Conservation (phyloP, 2,888 invertebrate species). For the Drosophila incognita region DNA sequence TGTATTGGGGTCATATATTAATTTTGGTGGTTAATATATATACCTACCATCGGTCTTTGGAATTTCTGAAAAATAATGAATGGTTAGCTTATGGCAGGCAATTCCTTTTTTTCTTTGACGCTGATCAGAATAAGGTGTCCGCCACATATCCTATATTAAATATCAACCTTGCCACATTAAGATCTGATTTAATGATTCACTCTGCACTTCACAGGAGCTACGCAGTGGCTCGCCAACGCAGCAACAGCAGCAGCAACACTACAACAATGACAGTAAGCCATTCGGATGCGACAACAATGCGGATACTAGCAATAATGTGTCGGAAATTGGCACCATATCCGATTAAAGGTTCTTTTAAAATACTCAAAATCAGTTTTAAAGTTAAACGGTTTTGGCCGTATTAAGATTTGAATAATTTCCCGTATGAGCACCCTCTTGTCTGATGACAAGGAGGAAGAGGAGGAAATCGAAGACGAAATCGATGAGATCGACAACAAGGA, state of each 20-base stretch:
- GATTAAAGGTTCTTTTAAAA: conserved; percentile 48
- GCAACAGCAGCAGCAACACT: conserved; percentile 54
- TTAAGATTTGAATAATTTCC: too few species aligned
- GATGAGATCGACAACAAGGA: conserved; percentile 45
- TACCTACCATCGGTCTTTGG: too few species aligned
- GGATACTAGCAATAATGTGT: conserved; percentile 85
- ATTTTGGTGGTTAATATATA: too few species aligned
- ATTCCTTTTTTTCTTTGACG: too few species aligned
- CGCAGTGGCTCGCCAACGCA: conserved; percentile 35
- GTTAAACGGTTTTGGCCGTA: too few species aligned
- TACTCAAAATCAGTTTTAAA: too few species aligned
- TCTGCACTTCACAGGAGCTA: too few species aligned
- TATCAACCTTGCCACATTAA: background rate
- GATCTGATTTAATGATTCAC: background rate
- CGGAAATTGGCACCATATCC: conserved; percentile 85
- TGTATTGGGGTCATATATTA: too few species aligned
- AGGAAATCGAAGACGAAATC: conserved; percentile 62
- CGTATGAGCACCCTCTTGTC: too few species aligned
- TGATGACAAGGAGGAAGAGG: conserved; percentile 37
- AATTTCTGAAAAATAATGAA: too few species aligned
- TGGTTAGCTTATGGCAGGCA: too few species aligned
- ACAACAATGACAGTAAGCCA: conserved; percentile 52
- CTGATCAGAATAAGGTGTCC: too few species aligned
- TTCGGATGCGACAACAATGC: conserved; percentile 82
- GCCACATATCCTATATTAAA: background rate